phyloP scores from a whole-genome alignment of 2,797 vertebrate genomes.

The Momotus momota region DNA sequence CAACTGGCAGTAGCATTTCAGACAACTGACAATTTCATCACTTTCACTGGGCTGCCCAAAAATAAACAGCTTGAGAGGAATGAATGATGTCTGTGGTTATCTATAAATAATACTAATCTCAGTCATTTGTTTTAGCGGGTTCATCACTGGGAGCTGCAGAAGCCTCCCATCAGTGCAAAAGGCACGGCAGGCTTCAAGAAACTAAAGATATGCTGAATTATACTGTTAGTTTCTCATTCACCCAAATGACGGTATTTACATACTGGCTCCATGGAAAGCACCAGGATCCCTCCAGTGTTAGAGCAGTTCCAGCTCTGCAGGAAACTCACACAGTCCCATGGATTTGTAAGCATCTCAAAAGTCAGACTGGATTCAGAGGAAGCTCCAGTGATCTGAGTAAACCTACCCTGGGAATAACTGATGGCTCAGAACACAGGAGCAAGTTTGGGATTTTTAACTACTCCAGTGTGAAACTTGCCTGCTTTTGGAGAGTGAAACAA shows the following conservation, averaged over 20 bases:
- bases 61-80: constrained; percentile 69
- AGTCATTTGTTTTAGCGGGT: constrained; percentile 47
- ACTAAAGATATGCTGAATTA: background rate
- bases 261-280: background rate
- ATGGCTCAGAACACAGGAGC: background rate
- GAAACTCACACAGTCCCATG: background rate
- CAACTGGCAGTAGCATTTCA: constrained; percentile 75
- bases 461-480: background rate
- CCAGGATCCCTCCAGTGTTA: background rate
- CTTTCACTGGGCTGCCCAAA: constrained; percentile 72
- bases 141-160: constrained; percentile 33
- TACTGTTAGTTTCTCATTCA: background rate
- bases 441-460: background rate
- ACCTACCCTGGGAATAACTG: background rate
- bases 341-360: background rate
- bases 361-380: background rate
- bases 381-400: background rate
- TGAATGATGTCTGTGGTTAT: constrained; percentile 53
- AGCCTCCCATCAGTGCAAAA: background rate
- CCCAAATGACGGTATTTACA: background rate
- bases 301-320: background rate
- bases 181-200: background rate
- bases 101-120: constrained; percentile 71
- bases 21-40: constrained; percentile 74
- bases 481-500: background rate